These are phyloP conservation scores for Rhabdomys dilectus DNA, from an alignment of 2,113 vertebrate species.

Conservation along the genomic window DNA sequence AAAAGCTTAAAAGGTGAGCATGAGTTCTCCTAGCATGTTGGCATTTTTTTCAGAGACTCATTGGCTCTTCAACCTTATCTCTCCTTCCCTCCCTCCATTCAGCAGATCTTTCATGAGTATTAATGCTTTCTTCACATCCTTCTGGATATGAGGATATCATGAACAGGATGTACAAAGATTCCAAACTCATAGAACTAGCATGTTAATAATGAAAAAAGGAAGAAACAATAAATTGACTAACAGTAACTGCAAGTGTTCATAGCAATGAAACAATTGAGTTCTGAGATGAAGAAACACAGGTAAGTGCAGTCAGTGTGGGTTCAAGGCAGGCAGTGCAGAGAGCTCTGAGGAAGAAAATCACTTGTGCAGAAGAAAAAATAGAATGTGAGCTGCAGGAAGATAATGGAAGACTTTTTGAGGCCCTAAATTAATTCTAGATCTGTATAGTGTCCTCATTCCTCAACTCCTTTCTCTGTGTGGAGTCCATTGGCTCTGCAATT, in stretches of 20 bases:
- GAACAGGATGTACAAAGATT: neutral
- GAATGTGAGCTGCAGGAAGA: neutral
- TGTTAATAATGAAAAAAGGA: neutral
- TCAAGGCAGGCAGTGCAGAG: neutral
- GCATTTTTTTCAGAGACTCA: neutral
- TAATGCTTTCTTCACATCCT: neutral
- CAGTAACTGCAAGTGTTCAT: neutral
- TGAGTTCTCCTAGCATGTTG: neutral
- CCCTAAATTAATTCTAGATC: neutral
- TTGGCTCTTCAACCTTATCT: neutral
- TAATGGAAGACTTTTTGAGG: neutral
- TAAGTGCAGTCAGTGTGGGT: neutral
- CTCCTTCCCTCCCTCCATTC: neutral
- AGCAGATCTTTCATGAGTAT: neutral
- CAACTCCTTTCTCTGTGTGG: neutral
- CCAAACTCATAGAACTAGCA: neutral
- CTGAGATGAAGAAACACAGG: neutral
- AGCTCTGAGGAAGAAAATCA: neutral
- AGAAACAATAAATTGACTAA: neutral
- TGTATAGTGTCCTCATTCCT: neutral
- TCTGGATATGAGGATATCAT: neutral
- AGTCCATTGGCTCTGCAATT: neutral
- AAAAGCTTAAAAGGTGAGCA: neutral
- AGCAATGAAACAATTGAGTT: neutral
- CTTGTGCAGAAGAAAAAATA: neutral